These are phyloP conservation scores for Otolemur garnettii DNA, from an alignment of 2,113 vertebrate species.

Conservation along the genomic window DNA sequence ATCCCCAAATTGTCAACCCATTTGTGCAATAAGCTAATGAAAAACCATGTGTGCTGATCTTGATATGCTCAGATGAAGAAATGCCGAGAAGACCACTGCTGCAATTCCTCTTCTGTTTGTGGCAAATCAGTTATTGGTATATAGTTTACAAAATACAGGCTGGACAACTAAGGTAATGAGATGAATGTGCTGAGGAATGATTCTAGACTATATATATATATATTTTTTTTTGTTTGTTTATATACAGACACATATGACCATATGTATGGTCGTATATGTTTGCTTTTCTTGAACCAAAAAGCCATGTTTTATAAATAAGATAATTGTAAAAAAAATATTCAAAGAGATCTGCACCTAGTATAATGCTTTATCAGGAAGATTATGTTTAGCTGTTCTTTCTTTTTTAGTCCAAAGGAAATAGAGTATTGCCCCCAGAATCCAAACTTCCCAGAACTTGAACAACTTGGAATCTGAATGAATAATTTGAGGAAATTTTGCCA, in stretches of 20 bases:
- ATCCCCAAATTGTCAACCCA: not conserved
- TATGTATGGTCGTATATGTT: not conserved
- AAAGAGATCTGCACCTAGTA: constrained; percentile 65
- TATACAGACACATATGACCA: too few species aligned
- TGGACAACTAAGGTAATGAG: not conserved
- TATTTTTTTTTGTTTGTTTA: too few species aligned
- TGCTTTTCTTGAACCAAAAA: constrained; percentile 36
- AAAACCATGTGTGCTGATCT: not conserved
- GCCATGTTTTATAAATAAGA: constrained; percentile 57
- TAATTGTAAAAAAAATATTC: constrained; percentile 42
- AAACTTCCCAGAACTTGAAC: too few species aligned
- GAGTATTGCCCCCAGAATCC: too few species aligned
- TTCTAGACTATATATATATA: constrained; percentile 1
- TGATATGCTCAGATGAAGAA: constrained; percentile 39
- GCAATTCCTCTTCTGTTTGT: not conserved
- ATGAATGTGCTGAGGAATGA: not conserved
- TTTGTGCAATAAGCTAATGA: constrained; percentile 37
- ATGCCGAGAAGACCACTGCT: not conserved
- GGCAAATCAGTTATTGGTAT: constrained; percentile 59
- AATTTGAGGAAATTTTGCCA: too few species aligned
- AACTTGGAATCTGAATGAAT: too few species aligned
- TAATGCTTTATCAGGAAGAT: constrained; percentile 48
- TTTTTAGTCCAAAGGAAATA: not conserved
- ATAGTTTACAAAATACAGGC: constrained; percentile 21
- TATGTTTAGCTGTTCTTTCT: constrained; percentile 60